Conservation (phyloP, 2,888 invertebrate species). For the Acanthosepion lycidas region DNA sequence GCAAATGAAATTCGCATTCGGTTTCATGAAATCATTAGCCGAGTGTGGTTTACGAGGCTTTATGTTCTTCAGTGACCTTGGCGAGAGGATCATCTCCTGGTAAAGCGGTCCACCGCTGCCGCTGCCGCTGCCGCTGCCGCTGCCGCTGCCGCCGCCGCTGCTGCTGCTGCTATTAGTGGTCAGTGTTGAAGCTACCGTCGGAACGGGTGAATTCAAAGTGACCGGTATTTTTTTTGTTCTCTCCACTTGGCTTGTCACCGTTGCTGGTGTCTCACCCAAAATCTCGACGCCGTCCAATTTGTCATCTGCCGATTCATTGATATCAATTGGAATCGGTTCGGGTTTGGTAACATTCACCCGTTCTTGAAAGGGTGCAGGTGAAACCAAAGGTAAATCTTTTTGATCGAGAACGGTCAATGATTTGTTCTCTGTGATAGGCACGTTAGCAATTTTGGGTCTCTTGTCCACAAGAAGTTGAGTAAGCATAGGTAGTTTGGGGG, state of each 20-base stretch:
- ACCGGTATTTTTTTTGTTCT: not conserved
- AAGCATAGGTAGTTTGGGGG: conserved; percentile 65
- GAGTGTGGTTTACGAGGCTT: conserved; percentile 63
- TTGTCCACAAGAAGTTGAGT: conserved; percentile 61
- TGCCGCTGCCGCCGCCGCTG: conserved; percentile 56
- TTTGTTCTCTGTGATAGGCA: not conserved
- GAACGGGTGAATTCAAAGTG: not conserved
- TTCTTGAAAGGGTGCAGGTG: not conserved
- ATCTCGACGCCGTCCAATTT: conserved; percentile 4
- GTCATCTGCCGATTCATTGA: not conserved
- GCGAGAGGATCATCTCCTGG: conserved; percentile 66
- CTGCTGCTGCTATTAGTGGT: conserved; percentile 56
- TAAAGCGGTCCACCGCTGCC: conserved; percentile 59
- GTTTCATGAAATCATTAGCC: conserved; percentile 62
- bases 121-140: conserved; percentile 55
- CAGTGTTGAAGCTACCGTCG: not conserved
- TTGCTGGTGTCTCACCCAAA: not conserved
- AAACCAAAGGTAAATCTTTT: not conserved
- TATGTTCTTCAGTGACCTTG: conserved; percentile 62
- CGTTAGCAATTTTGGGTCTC: conserved; percentile 49
- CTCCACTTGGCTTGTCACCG: not conserved
- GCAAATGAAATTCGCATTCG: conserved; percentile 64
- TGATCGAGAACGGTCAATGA: not conserved
- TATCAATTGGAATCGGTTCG: not conserved
- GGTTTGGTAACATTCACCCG: not conserved